These are phyloP conservation scores for Mustela nigripes DNA, from an alignment of 2,113 vertebrate genomes.

Conservation along the genomic window DNA sequence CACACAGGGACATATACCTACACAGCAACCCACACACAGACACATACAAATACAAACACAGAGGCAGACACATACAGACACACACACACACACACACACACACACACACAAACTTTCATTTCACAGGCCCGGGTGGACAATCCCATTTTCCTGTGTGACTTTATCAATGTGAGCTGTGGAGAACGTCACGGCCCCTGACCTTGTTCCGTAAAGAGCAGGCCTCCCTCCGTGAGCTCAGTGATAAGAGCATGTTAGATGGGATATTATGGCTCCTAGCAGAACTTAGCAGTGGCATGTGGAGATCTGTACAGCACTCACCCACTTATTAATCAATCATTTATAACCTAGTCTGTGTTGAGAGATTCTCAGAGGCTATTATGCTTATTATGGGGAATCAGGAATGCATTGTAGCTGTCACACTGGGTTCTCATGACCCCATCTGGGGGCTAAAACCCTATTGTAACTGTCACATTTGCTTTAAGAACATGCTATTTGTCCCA, in stretches of 20 bases:
- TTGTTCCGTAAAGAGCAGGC: neutral
- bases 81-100: neutral
- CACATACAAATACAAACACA: neutral
- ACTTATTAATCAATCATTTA: slow-evolving; percentile 70
- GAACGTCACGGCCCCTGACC: neutral
- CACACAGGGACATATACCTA: neutral
- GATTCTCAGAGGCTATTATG: slow-evolving; percentile 72
- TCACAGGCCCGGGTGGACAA: neutral
- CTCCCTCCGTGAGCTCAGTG: neutral
- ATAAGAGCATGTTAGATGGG: neutral
- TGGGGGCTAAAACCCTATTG: slow-evolving; percentile 20
- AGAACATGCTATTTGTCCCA: slow-evolving; percentile 76
- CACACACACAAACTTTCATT: neutral
- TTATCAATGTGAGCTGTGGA: neutral
- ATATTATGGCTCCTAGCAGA: neutral
- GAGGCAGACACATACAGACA: neutral
- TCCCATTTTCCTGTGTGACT: neutral
- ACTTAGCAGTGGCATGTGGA: neutral
- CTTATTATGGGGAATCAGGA: slow-evolving; percentile 62
- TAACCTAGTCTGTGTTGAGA: slow-evolving; percentile 72
- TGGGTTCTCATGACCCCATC: slow-evolving; percentile 72
- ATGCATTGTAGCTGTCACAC: slow-evolving; percentile 66
- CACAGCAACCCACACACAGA: neutral
- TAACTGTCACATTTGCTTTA: slow-evolving; percentile 81
- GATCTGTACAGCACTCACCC: neutral